These are phyloP conservation scores for Crocallis elinguaria DNA, from an alignment of 2,888 invertebrate genomes.

Conservation along the genomic window DNA sequence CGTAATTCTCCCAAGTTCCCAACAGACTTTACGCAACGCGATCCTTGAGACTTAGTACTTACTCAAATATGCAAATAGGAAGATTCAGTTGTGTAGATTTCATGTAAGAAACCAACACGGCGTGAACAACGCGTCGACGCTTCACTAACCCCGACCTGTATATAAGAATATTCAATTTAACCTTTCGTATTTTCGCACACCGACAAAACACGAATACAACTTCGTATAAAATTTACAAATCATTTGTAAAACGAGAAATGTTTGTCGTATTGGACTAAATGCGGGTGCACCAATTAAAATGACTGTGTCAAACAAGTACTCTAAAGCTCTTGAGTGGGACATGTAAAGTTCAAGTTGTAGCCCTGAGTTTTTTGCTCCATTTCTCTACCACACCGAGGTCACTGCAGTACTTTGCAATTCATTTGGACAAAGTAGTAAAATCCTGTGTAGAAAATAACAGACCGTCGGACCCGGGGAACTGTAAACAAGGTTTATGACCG, in stretches of 20 bases:
- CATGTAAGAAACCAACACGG: conserved; percentile 19
- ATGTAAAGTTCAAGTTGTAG: conserved; percentile 31
- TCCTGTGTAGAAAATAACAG: conserved; percentile 22
- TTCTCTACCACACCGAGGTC: conserved; percentile 21
- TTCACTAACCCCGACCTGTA: conserved; percentile 13
- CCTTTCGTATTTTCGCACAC: conserved; percentile 7
- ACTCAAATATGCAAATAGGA: conserved; percentile 7
- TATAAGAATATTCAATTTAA: conserved; percentile 10
- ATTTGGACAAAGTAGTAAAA: conserved; percentile 26
- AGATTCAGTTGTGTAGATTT: conserved; percentile 15
- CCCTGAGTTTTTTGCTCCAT: conserved; percentile 21
- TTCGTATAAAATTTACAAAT: conserved; percentile 22
- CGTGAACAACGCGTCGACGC: conserved; percentile 21
- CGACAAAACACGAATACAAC: not conserved
- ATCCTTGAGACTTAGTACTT: not conserved
- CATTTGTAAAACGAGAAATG: conserved; percentile 25
- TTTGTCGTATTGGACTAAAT: conserved; percentile 31
- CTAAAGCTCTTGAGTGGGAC: conserved; percentile 30
- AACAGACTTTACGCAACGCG: conserved; percentile 3
- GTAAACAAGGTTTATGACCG: conserved; percentile 26
- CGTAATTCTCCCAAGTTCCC: not conserved
- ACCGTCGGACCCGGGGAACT: conserved; percentile 13
- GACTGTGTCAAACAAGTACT: conserved; percentile 37
- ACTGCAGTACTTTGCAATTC: conserved; percentile 25
- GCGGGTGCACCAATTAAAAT: conserved; percentile 33